phyloP scores from a whole-genome alignment of 2,888 invertebrate species.

The Chrysolina haemoptera region DNA sequence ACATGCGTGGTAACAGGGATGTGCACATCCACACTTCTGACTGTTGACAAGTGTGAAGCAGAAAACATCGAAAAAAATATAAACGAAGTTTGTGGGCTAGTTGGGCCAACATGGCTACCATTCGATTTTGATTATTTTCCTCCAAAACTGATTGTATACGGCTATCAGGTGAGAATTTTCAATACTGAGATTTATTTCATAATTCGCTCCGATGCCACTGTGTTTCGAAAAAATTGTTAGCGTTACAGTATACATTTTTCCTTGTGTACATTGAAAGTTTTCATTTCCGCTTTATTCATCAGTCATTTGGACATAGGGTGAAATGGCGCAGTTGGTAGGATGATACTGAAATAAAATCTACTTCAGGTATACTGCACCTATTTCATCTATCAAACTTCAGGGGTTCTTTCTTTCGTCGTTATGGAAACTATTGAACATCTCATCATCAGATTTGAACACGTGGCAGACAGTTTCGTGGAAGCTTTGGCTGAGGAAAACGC shows the following conservation, averaged over 20 bases:
- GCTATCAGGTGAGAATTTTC: slow-evolving; percentile 35
- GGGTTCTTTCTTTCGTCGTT: slow-evolving; percentile 43
- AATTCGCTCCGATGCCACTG: no score
- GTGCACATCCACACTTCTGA: slow-evolving; percentile 24
- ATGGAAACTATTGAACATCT: slow-evolving; percentile 50
- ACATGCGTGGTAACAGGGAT: slow-evolving; percentile 15
- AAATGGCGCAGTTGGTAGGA: background rate
- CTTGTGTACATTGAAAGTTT: no score
- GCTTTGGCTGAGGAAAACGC: slow-evolving; percentile 36
- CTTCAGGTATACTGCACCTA: slow-evolving; percentile 32
- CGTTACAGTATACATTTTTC: no score
- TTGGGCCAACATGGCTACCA: slow-evolving; percentile 46
- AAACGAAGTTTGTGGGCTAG: slow-evolving; percentile 46
- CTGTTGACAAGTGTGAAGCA: slow-evolving; percentile 39
- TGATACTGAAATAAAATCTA: background rate
- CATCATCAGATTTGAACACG: slow-evolving; percentile 46
- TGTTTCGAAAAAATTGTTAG: no score
- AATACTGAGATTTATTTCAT: no score
- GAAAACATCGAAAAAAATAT: slow-evolving; percentile 41
- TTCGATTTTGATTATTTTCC: slow-evolving; percentile 43
- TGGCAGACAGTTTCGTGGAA: slow-evolving; percentile 38
- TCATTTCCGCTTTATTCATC: no score
- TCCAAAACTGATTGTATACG: slow-evolving; percentile 38
- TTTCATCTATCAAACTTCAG: slow-evolving; percentile 39
- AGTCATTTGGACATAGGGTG: background rate